Base-by-base conservation (phyloP, 1,140 invertebrate species). In the Lasioglossum baleicum region DNA sequence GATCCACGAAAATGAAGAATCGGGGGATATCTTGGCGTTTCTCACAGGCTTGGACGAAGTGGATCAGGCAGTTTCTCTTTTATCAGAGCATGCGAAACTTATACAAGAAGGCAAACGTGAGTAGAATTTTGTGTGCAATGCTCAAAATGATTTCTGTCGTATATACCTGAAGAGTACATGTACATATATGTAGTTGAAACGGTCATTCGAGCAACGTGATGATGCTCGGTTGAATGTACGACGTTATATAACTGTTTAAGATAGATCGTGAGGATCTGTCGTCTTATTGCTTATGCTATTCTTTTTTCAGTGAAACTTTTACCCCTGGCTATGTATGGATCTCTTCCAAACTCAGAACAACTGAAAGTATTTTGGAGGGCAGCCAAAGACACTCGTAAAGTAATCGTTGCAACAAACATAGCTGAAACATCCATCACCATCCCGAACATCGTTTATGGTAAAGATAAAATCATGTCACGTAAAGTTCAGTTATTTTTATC, bases 351-450 rank as follows among this genome's bases (percentile, higher is more conserved):
- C 85, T 93, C 95, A 60, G 97, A 98, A 83, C 97, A 99, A 92
- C 89, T 99, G 60, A 97, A 97, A 90, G 98, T 97, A 2, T 99
- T 99, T 92, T 96, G 97, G 87, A 94, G 94, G 48, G 94, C 96
- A 5, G 95, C 96, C 15, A 95, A 95, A 87, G 95, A 95, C 51
- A 94, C 95, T 0, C 94, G 99, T 51, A 99, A 99, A 94, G 95
- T 99, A 44, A 95, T 99, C 0, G 94, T 99, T 22, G 97, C 99
- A 0, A 99, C 99, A 6, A 99, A 99, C 91, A 98, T 99, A 74
- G 99, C 99, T 0, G 99, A 99, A 94, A 98, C 99, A 0, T 99
- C 98, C 7, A 95, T 99, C 35, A 95, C 94, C 7, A 95, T 95
- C 85, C 95, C 96, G 68, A 98, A 98, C 58, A 97, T 99, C 85